Evolutionary conservation across 2,797 vertebrate species (phyloP).

Genomic region (Anabacerthia variegaticeps): DNA sequence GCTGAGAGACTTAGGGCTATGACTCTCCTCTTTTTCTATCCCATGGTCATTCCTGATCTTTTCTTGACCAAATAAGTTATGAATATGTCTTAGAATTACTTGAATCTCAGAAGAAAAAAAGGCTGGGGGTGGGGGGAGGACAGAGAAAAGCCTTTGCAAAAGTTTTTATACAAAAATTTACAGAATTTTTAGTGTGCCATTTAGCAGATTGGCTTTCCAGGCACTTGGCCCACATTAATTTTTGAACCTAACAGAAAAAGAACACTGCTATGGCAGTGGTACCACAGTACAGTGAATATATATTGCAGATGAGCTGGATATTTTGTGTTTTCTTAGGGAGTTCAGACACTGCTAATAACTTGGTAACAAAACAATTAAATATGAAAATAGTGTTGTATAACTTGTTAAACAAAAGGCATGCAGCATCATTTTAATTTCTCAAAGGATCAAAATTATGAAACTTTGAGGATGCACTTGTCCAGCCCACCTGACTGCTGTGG

Average conservation of each 20-base stretch:
- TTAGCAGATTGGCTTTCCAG: constrained; percentile 6
- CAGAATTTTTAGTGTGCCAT: not conserved
- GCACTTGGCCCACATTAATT: not conserved
- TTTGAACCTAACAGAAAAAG: constrained; percentile 39
- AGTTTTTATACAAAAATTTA: not conserved
- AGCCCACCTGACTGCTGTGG: not conserved
- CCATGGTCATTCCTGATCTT: not conserved
- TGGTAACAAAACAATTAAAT: constrained; percentile 2
- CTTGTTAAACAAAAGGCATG: not conserved
- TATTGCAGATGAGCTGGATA: not conserved
- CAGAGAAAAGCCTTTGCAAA: not conserved
- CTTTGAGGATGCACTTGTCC: not conserved
- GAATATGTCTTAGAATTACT: not conserved
- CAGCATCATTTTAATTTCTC: not conserved
- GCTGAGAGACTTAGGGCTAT: not conserved
- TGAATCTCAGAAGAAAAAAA: not conserved
- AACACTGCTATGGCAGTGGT: not conserved
- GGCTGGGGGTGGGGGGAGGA: too few species aligned
- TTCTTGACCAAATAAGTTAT: not conserved
- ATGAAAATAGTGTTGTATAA: not conserved
- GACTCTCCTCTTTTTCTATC: not conserved
- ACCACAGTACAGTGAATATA: not conserved
- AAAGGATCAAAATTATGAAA: not conserved
- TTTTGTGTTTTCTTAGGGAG: not conserved
- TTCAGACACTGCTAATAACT: not conserved